A percentile compares a stretch with the other conserved stretches of the same genome.
phyloP scores from a whole-genome alignment of 1,140 invertebrate genomes.

The Papilio glaucus region DNA sequence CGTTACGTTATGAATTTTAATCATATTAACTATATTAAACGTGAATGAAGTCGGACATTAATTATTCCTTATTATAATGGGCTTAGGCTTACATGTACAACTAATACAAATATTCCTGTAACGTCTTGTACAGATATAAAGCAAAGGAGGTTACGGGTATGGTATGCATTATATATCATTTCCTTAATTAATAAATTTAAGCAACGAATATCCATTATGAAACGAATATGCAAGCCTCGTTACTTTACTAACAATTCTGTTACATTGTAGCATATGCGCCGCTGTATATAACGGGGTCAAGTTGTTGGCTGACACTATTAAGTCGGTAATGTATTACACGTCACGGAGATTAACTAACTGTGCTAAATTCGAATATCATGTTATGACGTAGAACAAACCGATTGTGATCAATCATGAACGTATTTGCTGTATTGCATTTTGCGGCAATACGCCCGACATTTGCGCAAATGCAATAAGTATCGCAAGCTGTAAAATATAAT shows the following conservation, averaged over 20 bases:
- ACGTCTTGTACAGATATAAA: too few species aligned
- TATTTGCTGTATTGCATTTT: neutral
- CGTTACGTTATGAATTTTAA: constrained; percentile 7
- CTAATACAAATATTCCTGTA: too few species aligned
- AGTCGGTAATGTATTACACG: constrained; percentile 15
- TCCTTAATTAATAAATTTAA: too few species aligned
- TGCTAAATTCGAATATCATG: neutral
- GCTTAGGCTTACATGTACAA: too few species aligned
- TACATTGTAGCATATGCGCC: neutral
- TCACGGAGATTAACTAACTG: constrained; percentile 15
- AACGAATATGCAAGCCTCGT: neutral
- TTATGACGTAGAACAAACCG: neutral
- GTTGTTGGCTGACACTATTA: neutral
- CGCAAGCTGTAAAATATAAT: too few species aligned
- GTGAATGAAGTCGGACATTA: too few species aligned
- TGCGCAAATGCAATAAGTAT: neutral
- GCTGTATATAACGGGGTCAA: constrained; percentile 6
- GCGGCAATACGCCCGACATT: neutral
- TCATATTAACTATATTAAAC: too few species aligned
- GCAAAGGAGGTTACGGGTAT: too few species aligned
- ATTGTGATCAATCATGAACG: neutral
- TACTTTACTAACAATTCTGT: neutral
- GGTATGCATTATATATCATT: too few species aligned
- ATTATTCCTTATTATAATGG: too few species aligned
- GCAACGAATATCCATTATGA: neutral